These are phyloP conservation scores for Arion vulgaris DNA, from an alignment of 1,140 invertebrate species.

Conservation along the genomic window DNA sequence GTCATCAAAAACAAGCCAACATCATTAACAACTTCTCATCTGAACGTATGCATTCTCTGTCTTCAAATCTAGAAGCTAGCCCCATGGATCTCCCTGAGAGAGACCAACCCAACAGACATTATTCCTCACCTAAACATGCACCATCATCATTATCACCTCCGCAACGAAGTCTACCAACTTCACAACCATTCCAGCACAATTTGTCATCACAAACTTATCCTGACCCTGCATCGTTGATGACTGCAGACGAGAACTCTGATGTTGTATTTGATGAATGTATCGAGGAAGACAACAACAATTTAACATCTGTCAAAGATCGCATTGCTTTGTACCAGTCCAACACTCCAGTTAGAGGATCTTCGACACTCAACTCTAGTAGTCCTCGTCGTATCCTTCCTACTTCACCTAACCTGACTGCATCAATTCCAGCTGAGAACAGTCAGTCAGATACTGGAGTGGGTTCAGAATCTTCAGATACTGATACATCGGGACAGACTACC, in stretches of 20 bases:
- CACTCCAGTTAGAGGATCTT: not conserved
- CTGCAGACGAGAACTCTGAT: not conserved
- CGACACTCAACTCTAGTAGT: not conserved
- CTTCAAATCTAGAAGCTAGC: conserved; percentile 49
- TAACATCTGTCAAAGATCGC: conserved; percentile 34
- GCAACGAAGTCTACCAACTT: not conserved
- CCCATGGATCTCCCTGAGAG: conserved; percentile 58
- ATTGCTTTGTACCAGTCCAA: conserved; percentile 36
- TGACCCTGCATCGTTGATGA: not conserved
- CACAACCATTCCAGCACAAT: not conserved
- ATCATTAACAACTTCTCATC: conserved; percentile 23
- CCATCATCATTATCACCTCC: not conserved
- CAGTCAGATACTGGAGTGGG: conserved; percentile 46
- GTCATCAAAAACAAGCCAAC: conserved; percentile 44
- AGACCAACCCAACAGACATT: conserved; percentile 38
- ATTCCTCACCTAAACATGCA: conserved; percentile 10
- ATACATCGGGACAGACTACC: conserved; percentile 28
- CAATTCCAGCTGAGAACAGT: conserved; percentile 7
- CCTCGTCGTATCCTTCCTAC: not conserved
- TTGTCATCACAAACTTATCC: not conserved
- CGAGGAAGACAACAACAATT: conserved; percentile 12
- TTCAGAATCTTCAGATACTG: conserved; percentile 46
- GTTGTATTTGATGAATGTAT: not conserved
- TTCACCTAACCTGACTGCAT: not conserved
- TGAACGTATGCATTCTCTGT: not conserved